Evolutionary conservation across 1,140 invertebrate genomes (phyloP).

Genomic region (Bactericera cockerelli): DNA sequence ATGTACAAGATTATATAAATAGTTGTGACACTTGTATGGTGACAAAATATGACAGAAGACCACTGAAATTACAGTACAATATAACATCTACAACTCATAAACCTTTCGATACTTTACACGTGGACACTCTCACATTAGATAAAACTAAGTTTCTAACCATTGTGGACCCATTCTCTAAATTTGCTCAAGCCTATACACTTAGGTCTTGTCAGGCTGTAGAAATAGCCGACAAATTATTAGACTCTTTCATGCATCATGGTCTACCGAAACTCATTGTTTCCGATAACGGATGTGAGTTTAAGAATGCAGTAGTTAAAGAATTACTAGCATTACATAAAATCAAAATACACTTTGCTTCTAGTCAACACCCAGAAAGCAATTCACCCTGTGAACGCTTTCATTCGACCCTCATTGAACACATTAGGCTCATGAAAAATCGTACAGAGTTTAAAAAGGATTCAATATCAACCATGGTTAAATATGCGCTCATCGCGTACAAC

Average conservation of each 20-base stretch:
- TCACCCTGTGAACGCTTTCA: conserved; percentile 19
- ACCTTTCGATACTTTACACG: conserved; percentile 6
- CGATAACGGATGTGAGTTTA: conserved; percentile 17
- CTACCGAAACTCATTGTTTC: conserved; percentile 11
- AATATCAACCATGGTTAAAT: conserved; percentile 16
- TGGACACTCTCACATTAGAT: background rate
- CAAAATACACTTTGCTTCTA: conserved; percentile 18
- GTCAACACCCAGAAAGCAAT: conserved; percentile 19
- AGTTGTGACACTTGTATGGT: background rate
- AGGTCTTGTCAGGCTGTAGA: conserved; percentile 13
- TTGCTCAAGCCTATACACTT: conserved; percentile 22
- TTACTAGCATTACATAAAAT: conserved; percentile 20
- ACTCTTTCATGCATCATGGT: conserved; percentile 19
- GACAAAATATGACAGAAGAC: conserved; percentile 7
- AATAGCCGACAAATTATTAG: conserved; percentile 18
- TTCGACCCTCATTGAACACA: conserved; percentile 22
- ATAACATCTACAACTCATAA: conserved; percentile 3
- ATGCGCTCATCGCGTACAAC: conserved; percentile 19
- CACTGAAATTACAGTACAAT: background rate
- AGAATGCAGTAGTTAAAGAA: conserved; percentile 21
- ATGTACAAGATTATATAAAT: conserved; percentile 14
- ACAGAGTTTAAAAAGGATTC: conserved; percentile 14
- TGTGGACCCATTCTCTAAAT: conserved; percentile 25
- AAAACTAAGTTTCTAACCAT: conserved; percentile 19
- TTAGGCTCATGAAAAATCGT: conserved; percentile 17